Evolutionary conservation across 1,140 invertebrate species (phyloP).

Genomic region (Drosophila arawakana): DNA sequence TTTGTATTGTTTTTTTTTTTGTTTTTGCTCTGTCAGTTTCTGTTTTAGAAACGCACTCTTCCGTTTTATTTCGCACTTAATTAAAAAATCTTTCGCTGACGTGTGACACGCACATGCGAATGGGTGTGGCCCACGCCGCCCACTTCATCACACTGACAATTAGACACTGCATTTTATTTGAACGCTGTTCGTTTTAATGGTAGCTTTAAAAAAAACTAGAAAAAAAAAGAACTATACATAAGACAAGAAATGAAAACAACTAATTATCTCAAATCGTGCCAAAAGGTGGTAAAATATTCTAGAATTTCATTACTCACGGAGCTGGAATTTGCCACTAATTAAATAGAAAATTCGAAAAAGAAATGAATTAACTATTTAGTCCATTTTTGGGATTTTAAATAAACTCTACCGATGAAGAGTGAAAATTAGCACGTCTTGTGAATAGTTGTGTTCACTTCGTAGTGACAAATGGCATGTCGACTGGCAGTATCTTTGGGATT

Average conservation of each 20-base stretch:
- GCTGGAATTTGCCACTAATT: no score
- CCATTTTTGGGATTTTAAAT: no score
- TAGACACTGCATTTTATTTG: slow-evolving; percentile 24
- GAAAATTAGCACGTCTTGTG: slow-evolving; percentile 58
- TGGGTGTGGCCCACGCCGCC: neutral
- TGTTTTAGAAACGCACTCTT: slow-evolving; percentile 13
- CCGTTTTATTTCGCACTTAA: slow-evolving; percentile 70
- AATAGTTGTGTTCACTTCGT: slow-evolving; percentile 75
- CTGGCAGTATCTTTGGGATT: slow-evolving; percentile 51
- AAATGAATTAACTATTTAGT: no score
- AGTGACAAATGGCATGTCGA: slow-evolving; percentile 53
- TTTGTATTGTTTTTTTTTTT: neutral
- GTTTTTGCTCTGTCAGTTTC: neutral
- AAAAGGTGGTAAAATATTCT: slow-evolving; percentile 1
- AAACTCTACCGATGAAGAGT: no score
- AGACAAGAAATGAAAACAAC: slow-evolving; percentile 11
- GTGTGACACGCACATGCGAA: slow-evolving; percentile 60
- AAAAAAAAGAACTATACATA: slow-evolving; percentile 31
- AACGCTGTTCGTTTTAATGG: slow-evolving; percentile 28
- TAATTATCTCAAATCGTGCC: neutral
- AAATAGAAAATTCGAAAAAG: no score
- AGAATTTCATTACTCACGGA: neutral
- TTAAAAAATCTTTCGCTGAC: slow-evolving; percentile 66
- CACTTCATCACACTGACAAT: slow-evolving; percentile 28
- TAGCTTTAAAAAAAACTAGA: slow-evolving; percentile 35